These are phyloP conservation scores for Cabera pusaria DNA, from an alignment of 2,888 invertebrate species.

Conservation along the genomic window DNA sequence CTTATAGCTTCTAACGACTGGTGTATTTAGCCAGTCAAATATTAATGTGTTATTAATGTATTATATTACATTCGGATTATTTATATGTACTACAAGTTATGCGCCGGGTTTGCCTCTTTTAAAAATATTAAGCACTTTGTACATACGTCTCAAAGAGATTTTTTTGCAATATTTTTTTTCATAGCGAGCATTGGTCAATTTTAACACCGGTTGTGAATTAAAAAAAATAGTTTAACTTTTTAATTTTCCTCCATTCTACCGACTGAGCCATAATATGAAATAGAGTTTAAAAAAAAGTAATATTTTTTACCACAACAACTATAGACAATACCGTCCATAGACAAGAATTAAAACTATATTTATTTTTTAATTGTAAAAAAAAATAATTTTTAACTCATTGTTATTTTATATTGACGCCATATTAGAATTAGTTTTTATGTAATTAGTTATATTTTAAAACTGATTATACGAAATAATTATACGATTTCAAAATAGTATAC, in stretches of 20 bases:
- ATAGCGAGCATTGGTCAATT: conserved; percentile 44
- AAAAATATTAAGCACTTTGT: too few species aligned
- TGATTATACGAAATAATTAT: conserved; percentile 65
- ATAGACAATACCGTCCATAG: conserved; percentile 77
- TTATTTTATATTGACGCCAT: conserved; percentile 65
- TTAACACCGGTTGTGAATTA: conserved; percentile 48
- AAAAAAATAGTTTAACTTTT: conserved; percentile 15
- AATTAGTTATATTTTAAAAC: conserved; percentile 39
- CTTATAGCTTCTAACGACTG: too few species aligned
- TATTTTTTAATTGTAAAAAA: conserved; percentile 62
- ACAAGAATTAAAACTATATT: conserved; percentile 74
- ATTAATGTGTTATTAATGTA: too few species aligned
- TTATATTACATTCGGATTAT: too few species aligned
- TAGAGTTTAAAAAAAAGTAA: conserved; percentile 61
- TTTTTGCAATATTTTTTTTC: conserved; percentile 24
- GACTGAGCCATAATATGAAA: conserved; percentile 51
- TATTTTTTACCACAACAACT: conserved; percentile 66
- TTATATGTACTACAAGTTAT: too few species aligned
- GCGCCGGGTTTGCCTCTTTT: conserved; percentile 22
- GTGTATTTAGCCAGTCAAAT: too few species aligned
- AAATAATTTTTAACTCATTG: conserved; percentile 53
- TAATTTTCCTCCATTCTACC: conserved; percentile 28
- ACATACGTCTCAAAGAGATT: conserved; percentile 39
- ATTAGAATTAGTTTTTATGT: conserved; percentile 55
- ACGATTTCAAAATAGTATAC: conserved; percentile 62